Evolutionary conservation across 2,113 vertebrate species (phyloP).

Genomic region (Chloroceryle aenea): DNA sequence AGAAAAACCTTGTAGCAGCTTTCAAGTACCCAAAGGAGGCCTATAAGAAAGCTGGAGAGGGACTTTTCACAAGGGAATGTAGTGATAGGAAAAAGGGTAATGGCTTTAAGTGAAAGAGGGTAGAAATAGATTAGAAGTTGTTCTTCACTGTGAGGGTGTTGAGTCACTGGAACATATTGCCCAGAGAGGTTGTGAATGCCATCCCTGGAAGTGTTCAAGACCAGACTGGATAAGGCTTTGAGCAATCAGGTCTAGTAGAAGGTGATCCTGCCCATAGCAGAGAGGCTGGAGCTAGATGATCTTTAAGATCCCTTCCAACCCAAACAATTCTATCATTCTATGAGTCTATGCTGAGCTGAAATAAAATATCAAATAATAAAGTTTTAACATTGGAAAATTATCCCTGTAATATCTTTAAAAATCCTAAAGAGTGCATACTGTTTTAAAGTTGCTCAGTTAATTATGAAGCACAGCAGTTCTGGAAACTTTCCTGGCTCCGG

Average conservation of each 20-base stretch:
- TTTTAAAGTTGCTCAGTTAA: background rate
- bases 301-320: background rate
- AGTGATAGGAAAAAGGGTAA: background rate
- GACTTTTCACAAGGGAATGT: background rate
- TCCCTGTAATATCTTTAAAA: background rate
- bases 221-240: background rate
- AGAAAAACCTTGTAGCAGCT: background rate
- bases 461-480: background rate
- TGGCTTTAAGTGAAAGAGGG: background rate
- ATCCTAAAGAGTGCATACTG: background rate
- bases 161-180: background rate
- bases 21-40: background rate
- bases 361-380: background rate
- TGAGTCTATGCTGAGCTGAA: background rate
- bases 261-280: background rate
- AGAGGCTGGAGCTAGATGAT: background rate
- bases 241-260: background rate
- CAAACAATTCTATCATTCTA: background rate
- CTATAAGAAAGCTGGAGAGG: background rate
- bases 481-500: background rate
- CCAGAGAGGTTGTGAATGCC: background rate
- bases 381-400: background rate
- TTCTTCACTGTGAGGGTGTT: background rate
- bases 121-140: background rate
- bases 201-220: background rate